Evolutionary conservation across 2,888 invertebrate species (phyloP).

Genomic region (Noctuana brunneofusca): DNA sequence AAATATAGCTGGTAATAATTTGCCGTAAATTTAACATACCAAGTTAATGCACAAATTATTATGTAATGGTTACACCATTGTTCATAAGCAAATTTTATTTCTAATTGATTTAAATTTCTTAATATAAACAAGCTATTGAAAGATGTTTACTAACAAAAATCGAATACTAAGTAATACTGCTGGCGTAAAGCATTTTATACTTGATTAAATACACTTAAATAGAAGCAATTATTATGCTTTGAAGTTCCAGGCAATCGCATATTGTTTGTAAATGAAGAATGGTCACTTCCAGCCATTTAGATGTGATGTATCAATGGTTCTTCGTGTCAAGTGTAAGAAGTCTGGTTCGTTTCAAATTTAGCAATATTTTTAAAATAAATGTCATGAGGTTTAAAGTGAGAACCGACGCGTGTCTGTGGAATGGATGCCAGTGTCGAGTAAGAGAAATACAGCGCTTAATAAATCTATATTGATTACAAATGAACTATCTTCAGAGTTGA

Average conservation of each 20-base stretch:
- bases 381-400: slow-evolving; percentile 52
- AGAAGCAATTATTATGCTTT: neutral
- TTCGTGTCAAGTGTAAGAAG: slow-evolving; percentile 41
- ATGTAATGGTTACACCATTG: too few species aligned
- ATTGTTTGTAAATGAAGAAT: slow-evolving; percentile 8
- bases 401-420: slow-evolving; percentile 43
- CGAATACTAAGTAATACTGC: too few species aligned
- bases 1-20: too few species aligned
- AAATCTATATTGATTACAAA: too few species aligned
- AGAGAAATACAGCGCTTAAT: neutral
- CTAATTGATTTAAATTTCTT: too few species aligned
- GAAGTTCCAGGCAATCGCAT: neutral
- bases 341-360: slow-evolving; percentile 42
- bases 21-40: too few species aligned
- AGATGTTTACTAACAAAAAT: too few species aligned
- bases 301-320: slow-evolving; percentile 39
- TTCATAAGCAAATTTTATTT: too few species aligned
- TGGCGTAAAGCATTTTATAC: too few species aligned
- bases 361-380: slow-evolving; percentile 61
- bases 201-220: neutral
- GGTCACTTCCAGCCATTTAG: slow-evolving; percentile 21
- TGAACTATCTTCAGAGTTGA: too few species aligned
- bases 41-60: neutral
- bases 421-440: neutral
- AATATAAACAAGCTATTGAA: too few species aligned